Evolutionary conservation across 2,888 invertebrate genomes (phyloP).

Genomic region (Notodonta ziczac): DNA sequence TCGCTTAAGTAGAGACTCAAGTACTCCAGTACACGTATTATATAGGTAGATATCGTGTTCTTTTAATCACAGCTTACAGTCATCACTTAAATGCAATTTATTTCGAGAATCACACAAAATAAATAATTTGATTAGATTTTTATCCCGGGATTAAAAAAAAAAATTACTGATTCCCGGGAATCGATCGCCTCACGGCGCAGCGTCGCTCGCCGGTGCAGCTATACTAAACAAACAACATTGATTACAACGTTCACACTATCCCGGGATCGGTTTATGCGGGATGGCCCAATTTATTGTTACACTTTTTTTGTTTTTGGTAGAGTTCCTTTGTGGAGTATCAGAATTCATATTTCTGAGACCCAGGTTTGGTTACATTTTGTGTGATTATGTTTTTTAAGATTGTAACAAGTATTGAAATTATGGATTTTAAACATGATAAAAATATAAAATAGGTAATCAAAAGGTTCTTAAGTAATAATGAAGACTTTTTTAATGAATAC

Average conservation of each 20-base stretch:
- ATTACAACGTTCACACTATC: slow-evolving; percentile 52
- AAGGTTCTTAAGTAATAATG: too few relatives aligned
- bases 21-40: too few relatives aligned
- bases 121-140: too few relatives aligned
- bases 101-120: slow-evolving; percentile 1
- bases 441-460: too few relatives aligned
- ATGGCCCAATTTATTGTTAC: slow-evolving; percentile 22
- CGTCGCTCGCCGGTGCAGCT: slow-evolving; percentile 14
- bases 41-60: too few relatives aligned
- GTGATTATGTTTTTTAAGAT: too few relatives aligned
- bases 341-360: background rate
- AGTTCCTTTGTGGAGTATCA: background rate
- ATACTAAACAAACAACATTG: slow-evolving; percentile 56
- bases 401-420: too few relatives aligned
- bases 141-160: slow-evolving; percentile 22
- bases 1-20: too few relatives aligned
- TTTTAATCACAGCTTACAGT: too few relatives aligned
- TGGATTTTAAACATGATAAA: too few relatives aligned
- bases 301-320: slow-evolving; percentile 9
- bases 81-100: background rate
- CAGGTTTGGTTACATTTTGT: background rate
- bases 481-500: too few relatives aligned
- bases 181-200: background rate
- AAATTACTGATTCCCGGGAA: slow-evolving; percentile 8
- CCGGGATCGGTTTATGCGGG: slow-evolving; percentile 27